These are phyloP conservation scores for Drosophila mulleri DNA, from an alignment of 2,888 invertebrate genomes.

Conservation along the genomic window DNA sequence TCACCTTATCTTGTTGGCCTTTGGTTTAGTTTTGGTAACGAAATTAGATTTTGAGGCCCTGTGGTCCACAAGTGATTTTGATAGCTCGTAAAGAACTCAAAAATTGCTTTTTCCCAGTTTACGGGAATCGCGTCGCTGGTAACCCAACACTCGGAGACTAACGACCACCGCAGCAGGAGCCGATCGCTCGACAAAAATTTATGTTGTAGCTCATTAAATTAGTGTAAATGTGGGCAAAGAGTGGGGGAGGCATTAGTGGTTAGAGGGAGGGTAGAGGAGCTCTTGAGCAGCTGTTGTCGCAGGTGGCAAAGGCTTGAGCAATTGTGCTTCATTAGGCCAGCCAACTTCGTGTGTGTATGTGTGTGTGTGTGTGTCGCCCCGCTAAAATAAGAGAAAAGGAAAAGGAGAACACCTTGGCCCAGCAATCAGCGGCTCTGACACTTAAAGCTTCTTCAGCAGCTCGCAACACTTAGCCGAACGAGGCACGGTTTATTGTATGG, in stretches of 20 bases:
- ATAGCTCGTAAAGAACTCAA: conserved; percentile 80
- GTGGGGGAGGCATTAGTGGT: not conserved
- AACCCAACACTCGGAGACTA: conserved; percentile 36
- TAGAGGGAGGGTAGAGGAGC: conserved; percentile 6
- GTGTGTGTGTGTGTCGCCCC: not conserved
- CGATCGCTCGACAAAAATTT: conserved; percentile 65
- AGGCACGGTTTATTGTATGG: conserved; percentile 72
- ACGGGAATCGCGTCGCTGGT: conserved; percentile 42
- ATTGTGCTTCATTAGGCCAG: conserved; percentile 45
- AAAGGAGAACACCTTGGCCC: conserved; percentile 30
- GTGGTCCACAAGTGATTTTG: conserved; percentile 75
- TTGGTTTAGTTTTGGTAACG: conserved; percentile 74
- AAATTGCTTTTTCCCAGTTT: conserved; percentile 40
- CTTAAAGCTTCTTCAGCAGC: conserved; percentile 83
- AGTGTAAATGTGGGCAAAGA: conserved; percentile 70
- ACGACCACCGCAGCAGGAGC: conserved; percentile 71
- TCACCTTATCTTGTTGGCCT: conserved; percentile 66
- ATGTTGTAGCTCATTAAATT: conserved; percentile 80
- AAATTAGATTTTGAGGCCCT: conserved; percentile 83
- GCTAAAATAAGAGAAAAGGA: not conserved
- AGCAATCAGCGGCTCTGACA: conserved; percentile 79
- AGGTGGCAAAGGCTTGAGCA: conserved; percentile 57
- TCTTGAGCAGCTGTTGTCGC: conserved; percentile 10
- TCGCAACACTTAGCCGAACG: conserved; percentile 75
- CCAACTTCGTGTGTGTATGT: not conserved